phyloP scores from a whole-genome alignment of 2,113 vertebrate genomes.

The Theristicus caerulescens region DNA sequence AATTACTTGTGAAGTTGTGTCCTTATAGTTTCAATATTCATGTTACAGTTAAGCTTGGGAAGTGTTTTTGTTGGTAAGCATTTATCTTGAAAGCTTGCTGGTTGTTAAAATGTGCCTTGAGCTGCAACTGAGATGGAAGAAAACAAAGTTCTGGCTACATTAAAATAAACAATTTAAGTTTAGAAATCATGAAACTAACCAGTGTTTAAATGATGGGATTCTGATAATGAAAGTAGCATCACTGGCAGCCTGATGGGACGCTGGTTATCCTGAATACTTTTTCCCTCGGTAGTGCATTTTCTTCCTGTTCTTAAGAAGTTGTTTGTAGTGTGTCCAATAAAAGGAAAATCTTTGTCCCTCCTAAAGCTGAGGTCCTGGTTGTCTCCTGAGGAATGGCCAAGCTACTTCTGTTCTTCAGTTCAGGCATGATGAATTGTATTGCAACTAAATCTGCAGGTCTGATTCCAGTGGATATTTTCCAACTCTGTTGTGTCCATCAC shows the following conservation, averaged over 20 bases:
- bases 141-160: background rate
- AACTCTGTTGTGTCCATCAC: background rate
- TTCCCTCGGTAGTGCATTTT: background rate
- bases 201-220: background rate
- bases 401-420: background rate
- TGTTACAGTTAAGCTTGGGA: background rate
- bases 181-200: background rate
- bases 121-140: background rate
- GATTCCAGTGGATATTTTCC: background rate
- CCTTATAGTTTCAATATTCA: slow-evolving; percentile 23
- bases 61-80: slow-evolving; percentile 15
- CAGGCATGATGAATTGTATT: background rate
- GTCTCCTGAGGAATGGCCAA: background rate
- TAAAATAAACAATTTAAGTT: background rate
- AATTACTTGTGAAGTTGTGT: slow-evolving; percentile 7
- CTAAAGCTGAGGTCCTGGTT: background rate
- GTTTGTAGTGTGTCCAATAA: background rate
- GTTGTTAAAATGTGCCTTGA: slow-evolving; percentile 30
- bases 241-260: rapidly evolving
- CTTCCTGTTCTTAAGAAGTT: background rate
- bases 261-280: background rate
- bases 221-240: background rate
- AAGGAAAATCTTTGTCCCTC: background rate
- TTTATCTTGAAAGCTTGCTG: slow-evolving; percentile 19
- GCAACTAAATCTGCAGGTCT: background rate